Evolutionary conservation across 2,797 vertebrate genomes (phyloP).

Genomic region (Anniella stebbinsi): DNA sequence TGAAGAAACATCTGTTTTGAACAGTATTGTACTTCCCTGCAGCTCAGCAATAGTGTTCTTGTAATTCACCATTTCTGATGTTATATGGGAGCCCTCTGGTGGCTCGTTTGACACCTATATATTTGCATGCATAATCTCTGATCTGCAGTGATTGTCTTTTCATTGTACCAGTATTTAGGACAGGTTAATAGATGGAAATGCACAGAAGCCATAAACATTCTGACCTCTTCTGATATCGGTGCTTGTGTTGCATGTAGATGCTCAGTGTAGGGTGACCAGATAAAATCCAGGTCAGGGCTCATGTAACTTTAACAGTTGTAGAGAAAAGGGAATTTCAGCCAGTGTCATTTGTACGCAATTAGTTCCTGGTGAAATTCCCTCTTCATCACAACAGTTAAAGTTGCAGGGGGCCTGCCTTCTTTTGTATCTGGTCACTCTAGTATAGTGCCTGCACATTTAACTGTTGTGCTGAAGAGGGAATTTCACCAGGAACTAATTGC

Average conservation of each 20-base stretch:
- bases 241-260: neutral
- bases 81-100: conserved; percentile 60
- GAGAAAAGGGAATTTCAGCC: no score
- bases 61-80: conserved; percentile 38
- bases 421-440: no score
- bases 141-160: conserved; percentile 11
- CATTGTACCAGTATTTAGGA: conserved; percentile 40
- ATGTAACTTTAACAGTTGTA: no score
- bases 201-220: neutral
- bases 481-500: no score
- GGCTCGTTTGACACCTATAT: conserved; percentile 58
- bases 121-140: conserved; percentile 57
- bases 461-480: no score
- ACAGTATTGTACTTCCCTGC: conserved; percentile 35
- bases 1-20: conserved; percentile 27
- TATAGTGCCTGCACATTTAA: no score
- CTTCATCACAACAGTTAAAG: no score
- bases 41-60: conserved; percentile 41
- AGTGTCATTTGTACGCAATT: no score
- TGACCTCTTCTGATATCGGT: neutral
- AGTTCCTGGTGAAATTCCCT: no score
- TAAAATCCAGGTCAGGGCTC: no score
- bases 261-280: no score
- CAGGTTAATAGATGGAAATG: neutral
- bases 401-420: no score